Percentiles rank a stretch among this genome's conserved stretches.
Evolutionary conservation across 2,113 vertebrate species (phyloP).

Genomic region (Paracanthobrama guichenoti): DNA sequence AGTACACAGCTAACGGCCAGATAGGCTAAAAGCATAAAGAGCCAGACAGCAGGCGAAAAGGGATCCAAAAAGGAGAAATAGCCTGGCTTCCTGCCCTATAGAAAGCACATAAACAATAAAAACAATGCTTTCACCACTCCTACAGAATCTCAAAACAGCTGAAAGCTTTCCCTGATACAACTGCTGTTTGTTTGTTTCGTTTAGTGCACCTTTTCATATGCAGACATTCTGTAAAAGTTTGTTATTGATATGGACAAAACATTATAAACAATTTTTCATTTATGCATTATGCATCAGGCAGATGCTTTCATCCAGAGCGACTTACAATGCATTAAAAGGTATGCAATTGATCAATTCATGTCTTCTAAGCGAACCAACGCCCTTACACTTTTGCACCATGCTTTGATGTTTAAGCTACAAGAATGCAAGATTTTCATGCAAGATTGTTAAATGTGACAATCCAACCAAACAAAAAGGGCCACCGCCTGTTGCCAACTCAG

Average conservation of each 20-base stretch:
- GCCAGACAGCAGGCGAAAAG: constrained; percentile 91
- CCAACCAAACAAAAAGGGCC: neutral
- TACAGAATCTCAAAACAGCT: neutral
- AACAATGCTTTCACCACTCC: neutral
- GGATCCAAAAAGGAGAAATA: constrained; percentile 94
- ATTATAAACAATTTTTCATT: neutral
- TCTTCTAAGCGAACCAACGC: neutral
- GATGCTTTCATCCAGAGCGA: neutral
- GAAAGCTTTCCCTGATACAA: constrained; percentile 21
- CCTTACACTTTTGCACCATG: neutral
- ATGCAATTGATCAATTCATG: neutral
- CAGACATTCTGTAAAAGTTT: constrained; percentile 20
- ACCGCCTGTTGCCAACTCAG: neutral
- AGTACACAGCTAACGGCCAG: constrained; percentile 90
- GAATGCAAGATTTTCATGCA: neutral
- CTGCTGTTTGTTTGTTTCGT: constrained; percentile 7
- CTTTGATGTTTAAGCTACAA: neutral
- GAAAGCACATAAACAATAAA: constrained; percentile 53
- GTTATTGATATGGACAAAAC: neutral
- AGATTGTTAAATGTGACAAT: neutral
- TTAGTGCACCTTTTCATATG: neutral
- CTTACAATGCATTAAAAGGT: neutral
- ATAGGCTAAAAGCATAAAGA: constrained; percentile 92
- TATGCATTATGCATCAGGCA: constrained; percentile 22
- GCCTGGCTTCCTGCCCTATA: constrained; percentile 87